A percentile compares a stretch with the other conserved stretches of the same genome.
These are phyloP conservation scores for Fragum sueziense DNA, from an alignment of 2,888 invertebrate species.

Conservation along the genomic window DNA sequence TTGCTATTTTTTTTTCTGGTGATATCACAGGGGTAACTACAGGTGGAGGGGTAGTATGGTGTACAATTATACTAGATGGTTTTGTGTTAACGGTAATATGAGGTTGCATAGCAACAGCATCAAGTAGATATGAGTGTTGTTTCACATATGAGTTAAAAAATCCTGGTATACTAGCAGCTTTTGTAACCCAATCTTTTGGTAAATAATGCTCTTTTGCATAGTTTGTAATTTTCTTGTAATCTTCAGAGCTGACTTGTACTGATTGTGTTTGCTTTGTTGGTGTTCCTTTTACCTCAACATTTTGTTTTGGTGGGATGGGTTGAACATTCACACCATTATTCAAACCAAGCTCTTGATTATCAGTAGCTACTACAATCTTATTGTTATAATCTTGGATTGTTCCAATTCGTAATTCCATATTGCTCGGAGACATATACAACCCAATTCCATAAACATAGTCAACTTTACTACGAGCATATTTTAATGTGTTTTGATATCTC, in stretches of 20 bases:
- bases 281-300: slow-evolving; percentile 30
- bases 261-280: slow-evolving; percentile 24
- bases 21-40: background rate
- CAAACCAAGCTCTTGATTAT: slow-evolving; percentile 22
- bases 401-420: slow-evolving; percentile 32
- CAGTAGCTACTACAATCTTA: slow-evolving; percentile 28
- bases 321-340: slow-evolving; percentile 26
- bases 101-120: slow-evolving; percentile 9
- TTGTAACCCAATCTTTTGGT: background rate
- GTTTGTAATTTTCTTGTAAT: slow-evolving; percentile 9
- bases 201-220: slow-evolving; percentile 27
- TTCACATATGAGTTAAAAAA: slow-evolving; percentile 13
- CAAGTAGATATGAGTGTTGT: slow-evolving; percentile 11
- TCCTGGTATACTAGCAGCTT: background rate
- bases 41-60: background rate
- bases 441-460: slow-evolving; percentile 22
- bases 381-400: slow-evolving; percentile 39
- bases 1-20: slow-evolving; percentile 15
- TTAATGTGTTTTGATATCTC: slow-evolving; percentile 30
- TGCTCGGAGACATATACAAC: slow-evolving; percentile 31
- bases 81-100: slow-evolving; percentile 8
- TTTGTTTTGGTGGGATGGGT: slow-evolving; percentile 30
- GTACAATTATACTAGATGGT: slow-evolving; percentile 4
- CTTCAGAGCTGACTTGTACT: background rate
- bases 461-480: slow-evolving; percentile 26